phyloP scores from a whole-genome alignment of 2,113 vertebrate species.

The rat (Rattus norvegicus) region GRCr8 NC_086025.1:53621501-53622000 shows the following conservation, averaged over 20 bases:
- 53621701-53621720: not conserved
- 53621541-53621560: not conserved
- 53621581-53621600: not conserved
- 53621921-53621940: not conserved
- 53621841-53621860: constrained; percentile 7
- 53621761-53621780: not conserved
- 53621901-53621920: not conserved
- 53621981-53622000: not conserved
- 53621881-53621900: constrained; percentile 8
- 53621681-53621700: not conserved
- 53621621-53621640: not conserved
- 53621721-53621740: not conserved
- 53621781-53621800: not conserved
- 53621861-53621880: not conserved
- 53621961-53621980: not conserved
- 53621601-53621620: not conserved
- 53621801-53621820: not conserved
- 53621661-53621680: not conserved
- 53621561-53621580: not conserved
- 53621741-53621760: not conserved
- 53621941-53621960: not conserved
- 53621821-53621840: not conserved
- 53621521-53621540: not conserved
- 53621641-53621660: not conserved
- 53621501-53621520: not conserved